phyloP scores from a whole-genome alignment of 2,113 vertebrate genomes.

The Setophaga kirtlandii region DNA sequence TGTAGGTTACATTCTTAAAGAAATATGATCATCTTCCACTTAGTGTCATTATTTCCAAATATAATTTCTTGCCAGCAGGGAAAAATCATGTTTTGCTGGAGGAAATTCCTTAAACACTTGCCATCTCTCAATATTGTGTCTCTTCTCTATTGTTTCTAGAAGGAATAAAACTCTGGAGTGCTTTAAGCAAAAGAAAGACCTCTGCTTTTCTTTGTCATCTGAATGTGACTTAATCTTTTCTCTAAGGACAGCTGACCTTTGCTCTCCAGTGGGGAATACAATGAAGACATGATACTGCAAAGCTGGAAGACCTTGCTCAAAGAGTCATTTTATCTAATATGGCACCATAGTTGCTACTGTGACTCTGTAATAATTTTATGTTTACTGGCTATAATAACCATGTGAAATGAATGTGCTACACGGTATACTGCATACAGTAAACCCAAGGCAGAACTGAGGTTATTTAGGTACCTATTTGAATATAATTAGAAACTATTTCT shows the following conservation, averaged over 20 bases:
- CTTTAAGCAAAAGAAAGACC: conserved; percentile 5
- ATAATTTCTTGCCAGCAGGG: conserved; percentile 23
- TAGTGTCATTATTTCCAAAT: conserved; percentile 27
- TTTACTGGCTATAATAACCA: conserved; percentile 19
- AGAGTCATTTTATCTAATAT: neutral
- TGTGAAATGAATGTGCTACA: neutral
- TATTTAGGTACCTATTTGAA: conserved; percentile 5
- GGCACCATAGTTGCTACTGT: neutral
- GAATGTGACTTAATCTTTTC: conserved; percentile 15
- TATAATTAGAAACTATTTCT: conserved; percentile 10
- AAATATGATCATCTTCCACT: conserved; percentile 29
- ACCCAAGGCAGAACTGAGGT: neutral
- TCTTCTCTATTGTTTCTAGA: conserved; percentile 54
- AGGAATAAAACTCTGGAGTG: conserved; percentile 23
- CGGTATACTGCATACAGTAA: conserved; percentile 6
- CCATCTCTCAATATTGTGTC: neutral
- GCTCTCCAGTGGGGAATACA: neutral
- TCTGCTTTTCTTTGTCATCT: conserved; percentile 17
- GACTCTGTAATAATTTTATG: conserved; percentile 10
- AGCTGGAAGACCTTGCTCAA: neutral
- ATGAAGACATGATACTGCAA: neutral
- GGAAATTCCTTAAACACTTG: conserved; percentile 52
- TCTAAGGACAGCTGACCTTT: conserved; percentile 29
- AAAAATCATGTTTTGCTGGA: conserved; percentile 54
- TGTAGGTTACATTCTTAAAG: conserved; percentile 35